These are phyloP conservation scores for Catostylus mosaicus DNA, from an alignment of 30 jellyfish, hydroid and myxozoan species.

Conservation along the genomic window DNA sequence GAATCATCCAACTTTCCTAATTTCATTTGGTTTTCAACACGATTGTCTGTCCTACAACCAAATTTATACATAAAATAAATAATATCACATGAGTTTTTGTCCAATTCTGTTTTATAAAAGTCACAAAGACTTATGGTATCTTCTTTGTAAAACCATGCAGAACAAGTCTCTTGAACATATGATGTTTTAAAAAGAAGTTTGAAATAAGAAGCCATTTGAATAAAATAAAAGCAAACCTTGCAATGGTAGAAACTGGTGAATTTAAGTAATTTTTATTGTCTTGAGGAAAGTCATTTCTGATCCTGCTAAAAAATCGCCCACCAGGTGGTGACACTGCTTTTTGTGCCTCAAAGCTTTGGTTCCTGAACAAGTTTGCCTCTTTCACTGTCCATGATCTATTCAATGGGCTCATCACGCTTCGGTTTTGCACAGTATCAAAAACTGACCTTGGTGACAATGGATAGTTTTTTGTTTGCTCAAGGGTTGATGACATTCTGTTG, in stretches of 20 bases:
- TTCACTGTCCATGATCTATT: conserved; percentile 20
- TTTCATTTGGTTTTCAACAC: not conserved
- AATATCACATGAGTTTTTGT: too few relatives aligned
- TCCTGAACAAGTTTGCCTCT: conserved; percentile 1
- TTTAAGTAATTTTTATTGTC: not conserved
- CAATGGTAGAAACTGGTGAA: not conserved
- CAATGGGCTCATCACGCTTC: conserved; percentile 21
- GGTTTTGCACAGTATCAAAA: conserved; percentile 30
- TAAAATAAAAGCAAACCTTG: not conserved
- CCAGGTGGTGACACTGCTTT: conserved; percentile 65
- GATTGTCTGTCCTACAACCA: not conserved
- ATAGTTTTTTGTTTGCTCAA: not conserved
- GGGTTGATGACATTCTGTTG: not conserved
- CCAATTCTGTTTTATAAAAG: too few relatives aligned
- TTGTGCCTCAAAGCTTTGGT: not conserved
- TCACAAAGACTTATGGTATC: too few relatives aligned
- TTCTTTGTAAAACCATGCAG: too few relatives aligned
- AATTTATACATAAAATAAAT: too few relatives aligned
- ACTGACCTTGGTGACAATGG: conserved; percentile 45
- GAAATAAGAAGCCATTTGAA: too few relatives aligned
- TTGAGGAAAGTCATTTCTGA: conserved; percentile 9
- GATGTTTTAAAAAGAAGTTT: too few relatives aligned
- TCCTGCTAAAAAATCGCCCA: conserved; percentile 61
- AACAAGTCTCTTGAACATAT: too few relatives aligned
- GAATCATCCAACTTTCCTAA: conserved; percentile 5